Evolutionary conservation across 2,113 vertebrate genomes (phyloP).

Genomic region (Philantomba maxwellii): DNA sequence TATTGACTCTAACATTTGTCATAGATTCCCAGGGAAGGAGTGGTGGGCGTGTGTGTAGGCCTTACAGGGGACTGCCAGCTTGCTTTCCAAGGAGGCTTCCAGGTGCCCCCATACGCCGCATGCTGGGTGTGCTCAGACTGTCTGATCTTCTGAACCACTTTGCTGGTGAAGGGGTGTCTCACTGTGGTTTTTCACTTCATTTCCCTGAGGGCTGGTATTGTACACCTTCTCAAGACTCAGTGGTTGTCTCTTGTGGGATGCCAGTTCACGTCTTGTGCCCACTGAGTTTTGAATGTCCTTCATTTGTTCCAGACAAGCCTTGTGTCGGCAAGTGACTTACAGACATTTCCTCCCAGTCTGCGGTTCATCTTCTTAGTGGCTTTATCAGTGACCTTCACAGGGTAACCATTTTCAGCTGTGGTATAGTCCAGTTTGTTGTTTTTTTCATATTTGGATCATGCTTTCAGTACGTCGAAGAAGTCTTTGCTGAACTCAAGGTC

Average conservation of each 20-base stretch:
- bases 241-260: neutral
- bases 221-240: neutral
- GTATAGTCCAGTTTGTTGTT: no score
- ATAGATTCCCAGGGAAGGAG: neutral
- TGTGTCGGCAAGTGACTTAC: neutral
- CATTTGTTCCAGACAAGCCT: neutral
- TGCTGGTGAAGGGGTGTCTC: accelerated
- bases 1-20: neutral
- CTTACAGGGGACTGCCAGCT: neutral
- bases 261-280: neutral
- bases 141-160: neutral
- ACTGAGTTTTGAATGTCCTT: neutral
- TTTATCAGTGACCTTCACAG: neutral
- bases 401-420: neutral
- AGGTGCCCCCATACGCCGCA: accelerated
- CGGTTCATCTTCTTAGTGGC: neutral
- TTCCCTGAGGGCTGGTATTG: neutral
- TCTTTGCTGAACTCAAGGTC: neutral
- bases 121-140: neutral
- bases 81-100: neutral
- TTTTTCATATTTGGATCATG: neutral
- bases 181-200: neutral
- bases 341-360: neutral
- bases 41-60: no score
- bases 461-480: neutral